These are phyloP conservation scores for Drosophila picticornis DNA, from an alignment of 2,888 invertebrate genomes.

Conservation along the genomic window DNA sequence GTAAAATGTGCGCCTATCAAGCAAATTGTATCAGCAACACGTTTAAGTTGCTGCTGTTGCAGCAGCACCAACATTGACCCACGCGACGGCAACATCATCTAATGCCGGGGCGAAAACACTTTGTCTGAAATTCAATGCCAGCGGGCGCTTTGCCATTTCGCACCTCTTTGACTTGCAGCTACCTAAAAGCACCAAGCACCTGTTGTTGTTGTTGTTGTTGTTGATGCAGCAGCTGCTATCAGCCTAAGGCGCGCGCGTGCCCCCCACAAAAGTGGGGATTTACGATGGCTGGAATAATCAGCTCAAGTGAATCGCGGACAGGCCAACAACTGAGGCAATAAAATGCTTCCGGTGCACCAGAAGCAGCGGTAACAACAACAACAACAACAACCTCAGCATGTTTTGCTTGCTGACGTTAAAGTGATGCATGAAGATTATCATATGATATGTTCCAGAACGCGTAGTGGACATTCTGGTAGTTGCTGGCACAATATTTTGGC, in stretches of 20 bases:
- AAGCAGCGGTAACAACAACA: constrained; percentile 42
- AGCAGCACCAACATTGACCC: constrained; percentile 58
- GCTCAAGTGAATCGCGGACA: constrained; percentile 76
- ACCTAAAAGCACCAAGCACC: constrained; percentile 54
- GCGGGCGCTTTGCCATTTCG: constrained; percentile 77
- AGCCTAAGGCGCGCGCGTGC: constrained; percentile 69
- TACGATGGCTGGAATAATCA: constrained; percentile 76
- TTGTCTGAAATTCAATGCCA: constrained; percentile 80
- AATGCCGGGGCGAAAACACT: constrained; percentile 73
- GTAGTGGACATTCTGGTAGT: constrained; percentile 48
- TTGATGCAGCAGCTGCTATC: constrained; percentile 54
- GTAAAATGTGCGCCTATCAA: constrained; percentile 77
- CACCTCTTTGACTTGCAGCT: constrained; percentile 76
- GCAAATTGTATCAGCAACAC: constrained; percentile 78
- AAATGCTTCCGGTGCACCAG: constrained; percentile 78
- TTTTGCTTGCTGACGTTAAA: constrained; percentile 64
- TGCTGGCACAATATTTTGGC: constrained; percentile 62
- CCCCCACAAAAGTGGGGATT: constrained; percentile 76
- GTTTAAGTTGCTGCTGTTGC: constrained; percentile 58
- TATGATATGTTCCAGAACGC: constrained; percentile 77
- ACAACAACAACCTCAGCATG: constrained; percentile 44
- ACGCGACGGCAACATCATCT: constrained; percentile 77
- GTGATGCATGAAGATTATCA: constrained; percentile 82
- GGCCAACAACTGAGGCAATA: constrained; percentile 69
- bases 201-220: constrained; percentile 52